Conservation (phyloP, 2,888 invertebrate genomes). For the Portevinia maculata region DNA sequence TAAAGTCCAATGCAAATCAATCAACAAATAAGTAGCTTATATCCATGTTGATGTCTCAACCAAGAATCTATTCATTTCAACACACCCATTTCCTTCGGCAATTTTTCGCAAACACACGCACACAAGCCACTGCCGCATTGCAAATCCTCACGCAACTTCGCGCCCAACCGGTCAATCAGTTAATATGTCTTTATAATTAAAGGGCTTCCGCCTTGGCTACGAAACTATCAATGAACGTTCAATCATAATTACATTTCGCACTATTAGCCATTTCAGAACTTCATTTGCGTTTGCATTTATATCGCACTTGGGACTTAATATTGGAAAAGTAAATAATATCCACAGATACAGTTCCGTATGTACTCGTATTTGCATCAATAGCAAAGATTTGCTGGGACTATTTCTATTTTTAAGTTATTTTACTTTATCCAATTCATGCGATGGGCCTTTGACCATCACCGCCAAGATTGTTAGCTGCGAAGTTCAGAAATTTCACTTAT, state of each 20-base stretch:
- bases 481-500: conserved; percentile 48
- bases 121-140: conserved; percentile 19
- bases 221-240: conserved; percentile 21
- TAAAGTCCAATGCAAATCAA: conserved; percentile 48
- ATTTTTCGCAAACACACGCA: conserved; percentile 44
- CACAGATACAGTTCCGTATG: background rate
- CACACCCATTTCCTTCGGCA: conserved; percentile 33
- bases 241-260: conserved; percentile 41
- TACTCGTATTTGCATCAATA: conserved; percentile 40
- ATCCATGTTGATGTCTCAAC: conserved; percentile 1
- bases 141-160: conserved; percentile 58
- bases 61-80: conserved; percentile 23
- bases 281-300: background rate
- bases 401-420: conserved; percentile 3
- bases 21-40: conserved; percentile 40
- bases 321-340: background rate
- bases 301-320: conserved; percentile 1
- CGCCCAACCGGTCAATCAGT: conserved; percentile 63
- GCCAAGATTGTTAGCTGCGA: conserved; percentile 25
- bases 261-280: background rate
- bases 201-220: conserved; percentile 26
- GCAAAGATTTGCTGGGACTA: conserved; percentile 28
- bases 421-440: background rate
- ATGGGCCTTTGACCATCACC: conserved; percentile 61
- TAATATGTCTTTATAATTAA: conserved; percentile 45